These are phyloP conservation scores for Sepiola atlantica DNA, from an alignment of 2,888 invertebrate genomes.

Conservation along the genomic window DNA sequence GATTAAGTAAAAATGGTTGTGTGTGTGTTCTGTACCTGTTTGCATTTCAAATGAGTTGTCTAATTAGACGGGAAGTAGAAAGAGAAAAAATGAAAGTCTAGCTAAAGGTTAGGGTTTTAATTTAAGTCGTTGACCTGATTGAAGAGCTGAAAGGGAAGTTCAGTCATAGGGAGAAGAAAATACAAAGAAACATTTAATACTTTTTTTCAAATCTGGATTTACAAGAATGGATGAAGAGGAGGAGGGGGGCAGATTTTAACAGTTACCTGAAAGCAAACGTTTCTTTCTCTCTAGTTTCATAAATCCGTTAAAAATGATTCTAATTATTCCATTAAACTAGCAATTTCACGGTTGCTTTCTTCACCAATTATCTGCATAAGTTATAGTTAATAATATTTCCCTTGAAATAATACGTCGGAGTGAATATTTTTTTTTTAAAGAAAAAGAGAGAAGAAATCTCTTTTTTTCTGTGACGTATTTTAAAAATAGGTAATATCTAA, in stretches of 20 bases:
- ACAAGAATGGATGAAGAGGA: neutral
- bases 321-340: too few species aligned
- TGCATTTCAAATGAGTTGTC: neutral
- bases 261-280: neutral
- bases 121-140: slow-evolving; percentile 8
- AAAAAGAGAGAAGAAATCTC: too few species aligned
- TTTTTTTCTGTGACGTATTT: too few species aligned
- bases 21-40: neutral
- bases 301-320: too few species aligned
- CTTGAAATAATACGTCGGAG: too few species aligned
- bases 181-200: neutral
- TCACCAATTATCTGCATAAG: too few species aligned
- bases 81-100: neutral
- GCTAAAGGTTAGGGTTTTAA: neutral
- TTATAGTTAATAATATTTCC: too few species aligned
- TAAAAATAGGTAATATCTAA: too few species aligned
- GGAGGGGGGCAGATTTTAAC: neutral
- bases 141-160: neutral
- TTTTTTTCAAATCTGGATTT: neutral
- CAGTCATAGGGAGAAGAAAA: neutral
- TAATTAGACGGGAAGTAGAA: neutral
- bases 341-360: too few species aligned
- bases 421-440: too few species aligned
- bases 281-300: neutral
- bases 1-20: neutral